Percentiles rank a stretch among this genome's conserved stretches.
These are phyloP conservation scores for Ellobius talpinus DNA, from an alignment of 2,113 vertebrate genomes.

Conservation along the genomic window DNA sequence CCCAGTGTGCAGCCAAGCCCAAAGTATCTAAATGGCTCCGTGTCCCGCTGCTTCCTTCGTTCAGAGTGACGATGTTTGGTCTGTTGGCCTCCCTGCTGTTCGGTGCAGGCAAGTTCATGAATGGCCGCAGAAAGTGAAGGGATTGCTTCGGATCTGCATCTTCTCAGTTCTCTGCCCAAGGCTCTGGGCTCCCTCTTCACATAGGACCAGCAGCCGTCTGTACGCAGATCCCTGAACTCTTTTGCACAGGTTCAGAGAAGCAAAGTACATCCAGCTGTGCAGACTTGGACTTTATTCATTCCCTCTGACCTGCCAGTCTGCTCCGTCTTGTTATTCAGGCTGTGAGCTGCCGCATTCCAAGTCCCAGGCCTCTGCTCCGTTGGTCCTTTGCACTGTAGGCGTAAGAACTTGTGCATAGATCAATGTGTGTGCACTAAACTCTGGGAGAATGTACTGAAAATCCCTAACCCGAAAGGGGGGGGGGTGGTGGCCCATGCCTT, in stretches of 20 bases:
- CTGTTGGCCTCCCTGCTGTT: not conserved
- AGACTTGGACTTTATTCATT: not conserved
- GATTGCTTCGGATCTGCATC: accelerated
- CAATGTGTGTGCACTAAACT: not conserved
- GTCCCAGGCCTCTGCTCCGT: not conserved
- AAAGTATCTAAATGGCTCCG: not conserved
- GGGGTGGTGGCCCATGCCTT: not conserved
- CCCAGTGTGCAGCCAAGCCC: not conserved
- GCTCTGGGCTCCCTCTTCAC: accelerated
- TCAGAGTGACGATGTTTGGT: not conserved
- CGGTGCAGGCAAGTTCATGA: not conserved
- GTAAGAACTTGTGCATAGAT: not conserved
- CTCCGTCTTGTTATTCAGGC: not conserved
- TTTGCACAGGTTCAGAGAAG: not conserved
- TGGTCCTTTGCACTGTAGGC: accelerated
- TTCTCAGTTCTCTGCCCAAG: not conserved
- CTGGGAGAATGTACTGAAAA: not conserved
- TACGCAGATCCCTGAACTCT: not conserved
- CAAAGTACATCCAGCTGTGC: not conserved
- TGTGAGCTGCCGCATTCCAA: too few relatives aligned
- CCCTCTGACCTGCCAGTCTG: not conserved
- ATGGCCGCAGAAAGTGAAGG: too few relatives aligned
- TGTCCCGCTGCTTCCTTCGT: not conserved
- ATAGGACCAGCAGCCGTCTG: not conserved
- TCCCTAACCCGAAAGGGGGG: not conserved